Conservation (phyloP, 2,888 invertebrate genomes). For the Pegoplata infirma region DNA sequence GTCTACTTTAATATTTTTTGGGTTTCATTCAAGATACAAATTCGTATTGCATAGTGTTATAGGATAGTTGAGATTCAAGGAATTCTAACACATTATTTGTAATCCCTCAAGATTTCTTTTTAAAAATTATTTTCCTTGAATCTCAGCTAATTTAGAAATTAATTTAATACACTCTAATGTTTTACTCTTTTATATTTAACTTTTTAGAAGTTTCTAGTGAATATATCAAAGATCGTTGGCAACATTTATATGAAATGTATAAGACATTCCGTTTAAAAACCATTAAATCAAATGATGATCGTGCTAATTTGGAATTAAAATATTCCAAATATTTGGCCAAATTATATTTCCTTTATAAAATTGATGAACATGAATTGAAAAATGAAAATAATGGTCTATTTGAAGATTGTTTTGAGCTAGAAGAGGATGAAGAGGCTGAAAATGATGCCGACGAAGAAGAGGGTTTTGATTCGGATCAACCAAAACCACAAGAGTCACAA, state of each 20-base stretch:
- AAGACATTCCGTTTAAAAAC: conserved; percentile 74
- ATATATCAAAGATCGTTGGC: conserved; percentile 73
- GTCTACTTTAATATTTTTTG: too few relatives aligned
- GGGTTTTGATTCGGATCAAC: not conserved
- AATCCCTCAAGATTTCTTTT: too few relatives aligned
- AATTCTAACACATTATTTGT: too few relatives aligned
- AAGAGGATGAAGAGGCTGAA: conserved; percentile 51
- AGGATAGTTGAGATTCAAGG: too few relatives aligned
- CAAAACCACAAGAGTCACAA: conserved; percentile 6
- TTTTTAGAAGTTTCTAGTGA: conserved; percentile 65
- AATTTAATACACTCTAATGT: not conserved
- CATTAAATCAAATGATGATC: conserved; percentile 69
- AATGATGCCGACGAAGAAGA: conserved; percentile 31
- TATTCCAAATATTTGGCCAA: conserved; percentile 74
- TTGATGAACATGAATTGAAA: conserved; percentile 72
- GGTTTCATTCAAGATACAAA: too few relatives aligned
- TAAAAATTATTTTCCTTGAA: too few relatives aligned
- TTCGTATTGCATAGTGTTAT: too few relatives aligned
- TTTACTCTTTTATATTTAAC: conserved; percentile 58
- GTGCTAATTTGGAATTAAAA: conserved; percentile 71
- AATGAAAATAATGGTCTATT: conserved; percentile 68
- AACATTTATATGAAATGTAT: conserved; percentile 75
- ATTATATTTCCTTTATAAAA: conserved; percentile 73
- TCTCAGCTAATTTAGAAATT: too few relatives aligned
- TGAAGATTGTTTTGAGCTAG: conserved; percentile 67